Evolutionary conservation across 2,113 vertebrate species (phyloP), one percentile per base, ranked within the genome.

Genomic region (Brachionichthys hirsutus): DNA sequence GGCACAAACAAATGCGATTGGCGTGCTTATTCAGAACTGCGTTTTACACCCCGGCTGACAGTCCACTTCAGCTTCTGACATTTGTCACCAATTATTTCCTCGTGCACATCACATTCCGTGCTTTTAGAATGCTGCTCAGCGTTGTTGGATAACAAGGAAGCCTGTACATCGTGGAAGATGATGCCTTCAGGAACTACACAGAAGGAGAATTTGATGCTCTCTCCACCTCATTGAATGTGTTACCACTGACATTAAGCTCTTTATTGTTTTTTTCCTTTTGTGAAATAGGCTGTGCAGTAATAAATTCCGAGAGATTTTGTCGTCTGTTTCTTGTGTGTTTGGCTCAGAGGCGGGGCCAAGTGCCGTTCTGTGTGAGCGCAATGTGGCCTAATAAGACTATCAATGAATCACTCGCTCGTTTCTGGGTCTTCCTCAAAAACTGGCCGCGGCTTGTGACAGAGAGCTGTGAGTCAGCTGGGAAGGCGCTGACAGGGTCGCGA

Each of bases 151-250:
- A 66, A 76, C 68, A 45, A 41, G 62, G 22, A 24, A 9, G 68
- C 34, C 20, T 43, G 54, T 53, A 67, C 40, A 50, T 42, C 42
- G 50, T 30, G 52, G 30, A 72, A 61, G 40, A 66, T 73, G 75
- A 81, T 69, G 66, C 62, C 70, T 79, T 77, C 67, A 66, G 55
- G 51, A 70, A 67, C 81, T 58, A 75, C 64, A 70, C 63, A 75
- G 70, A 22, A 12, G 65, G 75, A 54, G 67, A 57, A 81, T 75
- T 38, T 51, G 45, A 44, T 43, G 53, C 50, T 78, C 63, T 15
- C 44, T 50, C 53, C 7, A 42, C 36, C 47, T 12, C 45, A 48
- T 65, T 77, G 48, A 78, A 83, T 77, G 67, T 57, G 53, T 66
- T 38, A 58, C 60, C 59, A 54, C 65, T 62, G 81, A 63, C 73